Percentiles rank a stretch among this genome's conserved stretches.
These are phyloP conservation scores for Antheraea pernyi DNA, from an alignment of 1,140 invertebrate species.

Conservation along the genomic window DNA sequence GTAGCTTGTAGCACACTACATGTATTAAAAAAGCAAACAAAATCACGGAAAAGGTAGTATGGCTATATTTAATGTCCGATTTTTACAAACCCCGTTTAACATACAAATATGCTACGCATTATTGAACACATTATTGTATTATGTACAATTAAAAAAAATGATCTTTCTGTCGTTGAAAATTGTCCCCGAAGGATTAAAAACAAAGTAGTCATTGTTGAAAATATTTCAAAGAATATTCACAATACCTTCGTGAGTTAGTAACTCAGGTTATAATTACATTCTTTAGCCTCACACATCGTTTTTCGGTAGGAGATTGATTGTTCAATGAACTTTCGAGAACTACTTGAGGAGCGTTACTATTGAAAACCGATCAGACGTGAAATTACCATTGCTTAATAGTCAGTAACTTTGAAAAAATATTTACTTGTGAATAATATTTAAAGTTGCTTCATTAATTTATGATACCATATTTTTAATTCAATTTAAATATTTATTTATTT, in stretches of 20 bases:
- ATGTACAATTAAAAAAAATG: background rate
- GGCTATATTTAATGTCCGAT: too few species aligned
- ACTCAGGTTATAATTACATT: constrained; percentile 1
- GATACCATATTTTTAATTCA: background rate
- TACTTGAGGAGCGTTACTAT: constrained; percentile 9
- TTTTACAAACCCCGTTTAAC: background rate
- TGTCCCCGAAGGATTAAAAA: constrained; percentile 9
- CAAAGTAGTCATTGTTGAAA: constrained; percentile 4
- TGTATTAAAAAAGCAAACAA: too few species aligned
- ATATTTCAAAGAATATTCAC: background rate
- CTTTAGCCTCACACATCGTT: constrained; percentile 33
- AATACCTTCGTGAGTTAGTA: background rate
- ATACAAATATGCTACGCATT: constrained; percentile 18
- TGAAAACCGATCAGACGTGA: constrained; percentile 36
- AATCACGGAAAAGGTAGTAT: too few species aligned
- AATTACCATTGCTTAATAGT: constrained; percentile 26
- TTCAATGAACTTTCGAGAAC: constrained; percentile 7
- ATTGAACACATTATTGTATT: constrained; percentile 19
- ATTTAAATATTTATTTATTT: too few species aligned
- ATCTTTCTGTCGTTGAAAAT: background rate
- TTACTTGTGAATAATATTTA: background rate
- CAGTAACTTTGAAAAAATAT: background rate
- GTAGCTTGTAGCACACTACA: too few species aligned
- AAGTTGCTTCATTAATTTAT: background rate
- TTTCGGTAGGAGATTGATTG: constrained; percentile 4